Base-by-base conservation (phyloP, 2,888 invertebrate species). In the Agonopterix subpropinquella region DNA sequence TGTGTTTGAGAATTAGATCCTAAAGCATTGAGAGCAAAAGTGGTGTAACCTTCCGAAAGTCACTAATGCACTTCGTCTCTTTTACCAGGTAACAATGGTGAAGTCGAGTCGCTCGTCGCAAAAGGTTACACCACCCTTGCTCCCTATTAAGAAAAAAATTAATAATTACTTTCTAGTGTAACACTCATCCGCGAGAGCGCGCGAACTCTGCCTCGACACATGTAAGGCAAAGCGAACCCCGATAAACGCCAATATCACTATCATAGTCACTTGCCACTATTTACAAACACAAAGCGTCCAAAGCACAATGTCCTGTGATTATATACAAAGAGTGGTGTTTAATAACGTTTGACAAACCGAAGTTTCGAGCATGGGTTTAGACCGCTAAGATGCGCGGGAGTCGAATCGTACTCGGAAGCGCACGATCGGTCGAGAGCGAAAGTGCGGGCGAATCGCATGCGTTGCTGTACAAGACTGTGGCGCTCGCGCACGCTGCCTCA, bases 161-260 rank as follows among this genome's bases (percentile, higher is more conserved):
- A 37, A 61, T 56, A 69, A 67, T 70, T 82, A 88, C 88, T 88
- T 88, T 73, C 88, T 76, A 52, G 86, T 87, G 67, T 88, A 88
- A 66, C 88, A 88, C 72, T 88, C 88, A 60, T 88, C 77, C 36
- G 88, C 88, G 59, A 87, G 74, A 41, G 85, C 83, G 41, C 83
- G 65, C 37, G 75, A 80, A 61, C 81, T 87, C 61, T 88, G 88
- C 67, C 84, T 64, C 56, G 88, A 88, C 75, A 88, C 82, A 77
- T 87, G 78, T 51, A 88, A 72, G 47, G 78, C 83, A 57, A 86
- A 88, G 47, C 88, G 70, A 13, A 88, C 86, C 36, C 87, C 87
- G 53, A 85, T 83, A 53, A 85, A 88, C 11, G 86, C 88, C 49
- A 87, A 65, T 55, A 88, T 84, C 74, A 86, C 86, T 62, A 88